A percentile compares a stretch with the other conserved stretches of the same genome.
Evolutionary conservation across 30 jellyfish, hydroid and myxozoan species (phyloP).

Genomic region (Aurelia sp.): DNA sequence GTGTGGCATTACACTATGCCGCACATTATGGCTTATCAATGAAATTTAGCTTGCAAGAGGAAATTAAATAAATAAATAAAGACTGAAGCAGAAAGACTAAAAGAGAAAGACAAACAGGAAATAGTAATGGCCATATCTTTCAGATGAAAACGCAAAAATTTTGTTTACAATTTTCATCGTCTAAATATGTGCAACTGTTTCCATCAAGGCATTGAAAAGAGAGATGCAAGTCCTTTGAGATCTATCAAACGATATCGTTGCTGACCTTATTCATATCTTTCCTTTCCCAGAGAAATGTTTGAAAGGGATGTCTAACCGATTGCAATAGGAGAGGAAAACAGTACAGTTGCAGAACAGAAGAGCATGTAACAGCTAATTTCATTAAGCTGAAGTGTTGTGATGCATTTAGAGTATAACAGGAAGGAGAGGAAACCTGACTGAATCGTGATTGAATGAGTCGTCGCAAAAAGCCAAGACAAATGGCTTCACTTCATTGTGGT

Average conservation of each 20-base stretch:
- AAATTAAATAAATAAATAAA: too few relatives aligned
- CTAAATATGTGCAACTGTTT: too few relatives aligned
- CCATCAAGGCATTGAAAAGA: too few relatives aligned
- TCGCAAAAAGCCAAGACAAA: conserved; percentile 4
- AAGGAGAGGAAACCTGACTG: conserved; percentile 28
- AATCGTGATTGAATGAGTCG: conserved; percentile 25
- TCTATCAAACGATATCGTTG: background rate
- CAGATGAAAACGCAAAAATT: too few relatives aligned
- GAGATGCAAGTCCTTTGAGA: too few relatives aligned
- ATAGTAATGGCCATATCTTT: too few relatives aligned
- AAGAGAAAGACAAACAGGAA: too few relatives aligned
- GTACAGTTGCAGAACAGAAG: background rate
- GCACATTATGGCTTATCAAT: too few relatives aligned
- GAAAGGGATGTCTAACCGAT: conserved; percentile 16
- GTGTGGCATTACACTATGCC: too few relatives aligned
- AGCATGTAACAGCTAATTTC: background rate
- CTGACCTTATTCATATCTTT: conserved; percentile 10
- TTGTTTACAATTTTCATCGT: too few relatives aligned
- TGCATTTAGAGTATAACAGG: conserved; percentile 39
- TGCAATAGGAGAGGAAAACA: conserved; percentile 3
- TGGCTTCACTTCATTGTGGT: conserved; percentile 44
- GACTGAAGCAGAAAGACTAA: too few relatives aligned
- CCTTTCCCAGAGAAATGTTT: conserved; percentile 10
- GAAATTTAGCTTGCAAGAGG: too few relatives aligned
- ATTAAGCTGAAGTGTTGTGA: conserved; percentile 15